A percentile compares a stretch with the other conserved stretches of the same genome.
phyloP scores from a whole-genome alignment of 2,888 invertebrate genomes.

The Opisthograptis luteolata region DNA sequence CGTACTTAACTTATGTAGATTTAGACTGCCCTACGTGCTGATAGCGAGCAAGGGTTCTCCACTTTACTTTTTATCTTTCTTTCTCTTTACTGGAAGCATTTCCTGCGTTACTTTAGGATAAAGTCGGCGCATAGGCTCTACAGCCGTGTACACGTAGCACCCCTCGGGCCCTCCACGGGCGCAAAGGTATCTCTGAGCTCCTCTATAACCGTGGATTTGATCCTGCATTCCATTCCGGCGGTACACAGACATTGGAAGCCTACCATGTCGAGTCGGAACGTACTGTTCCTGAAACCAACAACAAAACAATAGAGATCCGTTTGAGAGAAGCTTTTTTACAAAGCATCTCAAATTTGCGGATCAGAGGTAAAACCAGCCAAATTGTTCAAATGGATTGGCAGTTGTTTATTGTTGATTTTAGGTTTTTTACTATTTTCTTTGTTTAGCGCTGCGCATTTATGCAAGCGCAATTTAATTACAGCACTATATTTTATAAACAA shows the following conservation, averaged over 20 bases:
- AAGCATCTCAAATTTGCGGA: slow-evolving; percentile 15
- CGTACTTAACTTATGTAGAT: neutral
- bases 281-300: slow-evolving; percentile 81
- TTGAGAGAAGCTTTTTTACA: slow-evolving; percentile 28
- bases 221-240: slow-evolving; percentile 74
- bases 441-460: neutral
- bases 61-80: slow-evolving; percentile 54
- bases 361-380: slow-evolving; percentile 22
- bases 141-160: slow-evolving; percentile 56
- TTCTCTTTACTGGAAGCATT: slow-evolving; percentile 58
- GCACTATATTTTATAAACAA: too few species aligned
- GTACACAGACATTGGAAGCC: slow-evolving; percentile 69
- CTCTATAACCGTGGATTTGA: slow-evolving; percentile 74
- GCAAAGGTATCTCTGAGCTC: slow-evolving; percentile 68
- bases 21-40: neutral
- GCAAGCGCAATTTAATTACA: too few species aligned
- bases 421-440: neutral
- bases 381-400: slow-evolving; percentile 18
- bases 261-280: slow-evolving; percentile 72
- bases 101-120: slow-evolving; percentile 66
- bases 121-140: slow-evolving; percentile 61
- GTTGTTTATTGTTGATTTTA: slow-evolving; percentile 18
- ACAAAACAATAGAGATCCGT: slow-evolving; percentile 50
- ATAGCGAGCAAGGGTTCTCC: neutral
- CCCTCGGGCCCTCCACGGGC: slow-evolving; percentile 42